Evolutionary conservation across 2,888 invertebrate species (phyloP).

Genomic region (Polymixis lichenea): DNA sequence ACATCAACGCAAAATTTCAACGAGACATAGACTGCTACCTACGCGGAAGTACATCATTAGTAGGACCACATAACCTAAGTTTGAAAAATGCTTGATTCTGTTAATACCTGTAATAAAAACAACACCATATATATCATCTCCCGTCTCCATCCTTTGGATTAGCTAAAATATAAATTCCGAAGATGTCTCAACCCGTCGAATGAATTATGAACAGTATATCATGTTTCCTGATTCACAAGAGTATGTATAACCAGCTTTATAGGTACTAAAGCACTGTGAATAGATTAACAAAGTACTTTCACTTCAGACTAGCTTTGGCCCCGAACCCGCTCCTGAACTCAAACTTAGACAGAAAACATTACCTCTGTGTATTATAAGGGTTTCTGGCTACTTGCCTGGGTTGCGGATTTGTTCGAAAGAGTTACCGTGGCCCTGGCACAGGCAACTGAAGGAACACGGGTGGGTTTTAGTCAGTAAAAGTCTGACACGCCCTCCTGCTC

Average conservation of each 20-base stretch:
- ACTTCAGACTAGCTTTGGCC: neutral
- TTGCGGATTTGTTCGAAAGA: no score
- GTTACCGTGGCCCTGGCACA: no score
- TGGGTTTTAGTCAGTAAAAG: no score
- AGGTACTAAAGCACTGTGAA: conserved; percentile 37
- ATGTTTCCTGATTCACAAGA: conserved; percentile 63
- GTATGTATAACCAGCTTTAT: conserved; percentile 55
- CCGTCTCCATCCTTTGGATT: conserved; percentile 65
- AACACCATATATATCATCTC: conserved; percentile 64
- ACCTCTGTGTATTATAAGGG: neutral
- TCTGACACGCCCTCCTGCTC: no score
- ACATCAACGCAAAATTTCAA: no score
- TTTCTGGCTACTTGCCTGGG: no score
- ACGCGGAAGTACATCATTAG: neutral
- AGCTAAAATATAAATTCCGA: conserved; percentile 75
- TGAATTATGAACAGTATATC: conserved; percentile 77
- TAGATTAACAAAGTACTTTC: conserved; percentile 22
- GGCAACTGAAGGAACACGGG: no score
- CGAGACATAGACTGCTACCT: no score
- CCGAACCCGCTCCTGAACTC: neutral
- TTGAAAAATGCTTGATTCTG: neutral
- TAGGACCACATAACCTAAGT: neutral
- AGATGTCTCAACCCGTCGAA: conserved; percentile 72
- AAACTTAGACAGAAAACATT: neutral
- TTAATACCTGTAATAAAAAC: conserved; percentile 27